A percentile compares a stretch with the other conserved stretches of the same genome.
These are phyloP conservation scores for Pasiphila rectangulata DNA, from an alignment of 2,888 invertebrate species.

Conservation along the genomic window DNA sequence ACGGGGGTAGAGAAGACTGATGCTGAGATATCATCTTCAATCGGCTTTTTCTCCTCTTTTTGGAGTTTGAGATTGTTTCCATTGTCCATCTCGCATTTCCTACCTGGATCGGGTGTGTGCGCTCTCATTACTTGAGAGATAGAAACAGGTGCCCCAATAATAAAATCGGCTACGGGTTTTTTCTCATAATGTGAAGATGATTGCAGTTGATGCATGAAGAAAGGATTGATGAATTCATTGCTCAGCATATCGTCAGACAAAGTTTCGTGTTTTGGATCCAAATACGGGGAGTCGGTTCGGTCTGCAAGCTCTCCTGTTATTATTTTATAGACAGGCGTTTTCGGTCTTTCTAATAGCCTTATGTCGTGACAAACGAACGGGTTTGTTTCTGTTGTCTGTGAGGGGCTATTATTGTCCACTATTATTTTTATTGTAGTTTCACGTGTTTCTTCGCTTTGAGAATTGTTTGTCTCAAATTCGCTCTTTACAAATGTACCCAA, in stretches of 20 bases:
- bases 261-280: conserved; percentile 44
- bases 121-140: conserved; percentile 61
- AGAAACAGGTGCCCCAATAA: conserved; percentile 77
- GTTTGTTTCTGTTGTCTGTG: conserved; percentile 42
- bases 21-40: conserved; percentile 32
- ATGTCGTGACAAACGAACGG: conserved; percentile 52
- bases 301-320: conserved; percentile 53
- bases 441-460: conserved; percentile 60
- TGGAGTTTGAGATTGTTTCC: conserved; percentile 23
- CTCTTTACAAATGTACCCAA: conserved; percentile 58
- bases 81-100: conserved; percentile 49
- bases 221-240: conserved; percentile 66
- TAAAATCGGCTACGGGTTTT: conserved; percentile 63
- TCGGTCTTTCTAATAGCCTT: conserved; percentile 53
- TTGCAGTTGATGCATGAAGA: conserved; percentile 56
- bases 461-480: conserved; percentile 67
- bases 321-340: conserved; percentile 70
- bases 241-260: conserved; percentile 45
- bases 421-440: conserved; percentile 51
- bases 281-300: conserved; percentile 50
- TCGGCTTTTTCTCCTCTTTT: conserved; percentile 16
- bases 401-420: conserved; percentile 43
- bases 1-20: conserved; percentile 43
- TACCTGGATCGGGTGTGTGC: conserved; percentile 55
- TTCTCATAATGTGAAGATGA: conserved; percentile 38